phyloP scores from a whole-genome alignment of 2,888 invertebrate species.

The Bembecia ichneumoniformis region DNA sequence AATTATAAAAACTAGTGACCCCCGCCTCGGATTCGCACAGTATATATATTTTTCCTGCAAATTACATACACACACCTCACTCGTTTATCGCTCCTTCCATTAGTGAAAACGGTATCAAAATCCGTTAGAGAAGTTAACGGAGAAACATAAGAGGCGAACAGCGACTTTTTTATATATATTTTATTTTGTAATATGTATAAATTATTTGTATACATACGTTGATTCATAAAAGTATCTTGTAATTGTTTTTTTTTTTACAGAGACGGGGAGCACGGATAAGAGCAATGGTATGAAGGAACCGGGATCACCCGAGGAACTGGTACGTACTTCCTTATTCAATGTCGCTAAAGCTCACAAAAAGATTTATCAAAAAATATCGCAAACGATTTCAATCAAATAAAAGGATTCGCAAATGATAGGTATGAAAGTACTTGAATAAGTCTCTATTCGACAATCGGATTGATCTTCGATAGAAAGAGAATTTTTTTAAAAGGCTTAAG shows the following conservation, averaged over 20 bases:
- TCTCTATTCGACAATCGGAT: slow-evolving; percentile 10
- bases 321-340: slow-evolving; percentile 48
- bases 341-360: background rate
- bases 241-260: slow-evolving; percentile 65
- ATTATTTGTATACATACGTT: background rate
- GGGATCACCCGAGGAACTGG: slow-evolving; percentile 86
- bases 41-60: no score
- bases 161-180: no score
- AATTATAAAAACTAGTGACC: no score
- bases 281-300: slow-evolving; percentile 91
- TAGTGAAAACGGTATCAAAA: no score
- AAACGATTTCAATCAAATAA: background rate
- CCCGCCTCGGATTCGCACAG: no score
- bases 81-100: no score
- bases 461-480: slow-evolving; percentile 6
- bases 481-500: background rate
- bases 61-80: no score
- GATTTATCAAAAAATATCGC: background rate
- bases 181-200: background rate
- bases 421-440: slow-evolving; percentile 10
- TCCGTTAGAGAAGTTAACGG: no score
- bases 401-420: slow-evolving; percentile 11
- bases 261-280: slow-evolving; percentile 78
- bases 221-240: background rate
- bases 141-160: background rate